Evolutionary conservation across 2,797 vertebrate species (phyloP), one percentile per base, ranked within the genome.

Genomic region (Gambusia yucatana): DNA sequence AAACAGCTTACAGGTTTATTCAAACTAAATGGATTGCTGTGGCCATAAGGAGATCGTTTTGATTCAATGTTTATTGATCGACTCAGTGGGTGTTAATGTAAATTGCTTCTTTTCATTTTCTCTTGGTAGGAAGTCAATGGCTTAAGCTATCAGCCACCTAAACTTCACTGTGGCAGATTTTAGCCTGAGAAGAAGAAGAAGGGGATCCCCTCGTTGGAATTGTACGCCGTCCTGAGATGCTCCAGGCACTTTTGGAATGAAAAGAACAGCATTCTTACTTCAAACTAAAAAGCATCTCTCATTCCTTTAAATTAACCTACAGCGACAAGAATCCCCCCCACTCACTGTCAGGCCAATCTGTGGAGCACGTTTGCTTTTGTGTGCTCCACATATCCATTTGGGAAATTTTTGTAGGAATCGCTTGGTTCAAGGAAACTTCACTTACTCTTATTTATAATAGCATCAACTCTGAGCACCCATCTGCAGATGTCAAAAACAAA

Each of bases 211-310:
- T 89, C 55, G 39, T 73, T 86, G 70, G 83, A 89, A 81, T 73
- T 84, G 71, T 88, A 72, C 87, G 71, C 84, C 81, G 88, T 92
- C 86, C 86, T 82, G 25, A 78, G 77, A 72, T 14, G 83, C 91
- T 88, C 80, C 82, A 86, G 91, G 88, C 83, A 69, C 72, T 77
- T 50, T 78, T n/a, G 88, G 77, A 84, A 87, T 89, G 79, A 92
- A 92, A 94, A 91, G 85, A 91, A 85, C 88, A 80, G 77, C 39
- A 28, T 78, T 81, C 80, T 92, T 88, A 95, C 94, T 91, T 93
- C 82, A 92, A 92, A 89, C 89, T 86, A 65, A 76, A 77, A 77
- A 80, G 61, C 83, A 50, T 82, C 86, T 77, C 71, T 79, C 82
- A 90, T 88, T 81, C 79, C 76, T 85, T 87, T 76, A 86, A 87